These are phyloP conservation scores for Diaphora mendica DNA, from an alignment of 2,888 invertebrate genomes.

Conservation along the genomic window DNA sequence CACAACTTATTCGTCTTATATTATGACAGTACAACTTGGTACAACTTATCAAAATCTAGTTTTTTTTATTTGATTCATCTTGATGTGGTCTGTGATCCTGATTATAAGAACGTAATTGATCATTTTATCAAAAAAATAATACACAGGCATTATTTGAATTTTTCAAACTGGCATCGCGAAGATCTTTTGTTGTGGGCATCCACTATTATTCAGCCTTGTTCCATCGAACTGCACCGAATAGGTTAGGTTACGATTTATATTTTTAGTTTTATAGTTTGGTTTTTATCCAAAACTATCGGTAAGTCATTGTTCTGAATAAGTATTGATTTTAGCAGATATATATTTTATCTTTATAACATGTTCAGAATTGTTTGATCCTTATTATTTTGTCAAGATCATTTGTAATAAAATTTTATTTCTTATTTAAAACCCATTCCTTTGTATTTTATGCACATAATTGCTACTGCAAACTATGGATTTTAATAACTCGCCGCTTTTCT, in stretches of 20 bases:
- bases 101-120: slow-evolving; percentile 20
- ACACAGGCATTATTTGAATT: slow-evolving; percentile 26
- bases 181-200: slow-evolving; percentile 70
- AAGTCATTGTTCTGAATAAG: neutral
- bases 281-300: neutral
- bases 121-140: slow-evolving; percentile 25
- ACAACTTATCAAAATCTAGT: neutral
- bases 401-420: neutral
- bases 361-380: neutral
- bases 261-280: neutral
- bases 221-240: slow-evolving; percentile 65
- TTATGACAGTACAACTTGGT: slow-evolving; percentile 6
- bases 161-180: slow-evolving; percentile 81
- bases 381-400: neutral
- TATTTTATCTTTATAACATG: neutral
- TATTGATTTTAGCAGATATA: neutral
- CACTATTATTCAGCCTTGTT: slow-evolving; percentile 70
- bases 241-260: slow-evolving; percentile 65
- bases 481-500: neutral
- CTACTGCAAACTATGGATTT: neutral
- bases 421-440: neutral
- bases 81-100: too few relatives aligned
- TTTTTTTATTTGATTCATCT: neutral
- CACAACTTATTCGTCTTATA: neutral
- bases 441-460: neutral